phyloP scores from a whole-genome alignment of 1,140 invertebrate species.

The Pseudobourletiella spinata region DNA sequence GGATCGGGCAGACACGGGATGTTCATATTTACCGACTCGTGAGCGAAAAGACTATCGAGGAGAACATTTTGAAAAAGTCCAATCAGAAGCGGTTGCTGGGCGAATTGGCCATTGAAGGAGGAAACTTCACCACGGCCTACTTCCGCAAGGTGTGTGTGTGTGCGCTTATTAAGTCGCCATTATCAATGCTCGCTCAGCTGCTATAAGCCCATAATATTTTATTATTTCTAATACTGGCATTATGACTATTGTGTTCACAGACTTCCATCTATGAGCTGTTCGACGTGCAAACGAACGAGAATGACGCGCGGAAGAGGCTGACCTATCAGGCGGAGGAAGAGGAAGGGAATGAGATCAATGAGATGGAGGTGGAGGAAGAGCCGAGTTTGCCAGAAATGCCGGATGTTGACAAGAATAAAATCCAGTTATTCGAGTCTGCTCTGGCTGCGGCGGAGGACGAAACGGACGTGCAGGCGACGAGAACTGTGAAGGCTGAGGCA shows the following conservation, averaged over 20 bases:
- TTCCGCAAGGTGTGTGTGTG: slow-evolving; percentile 88
- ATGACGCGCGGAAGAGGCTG: slow-evolving; percentile 54
- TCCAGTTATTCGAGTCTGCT: slow-evolving; percentile 57
- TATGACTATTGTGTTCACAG: too few species aligned
- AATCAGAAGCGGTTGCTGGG: slow-evolving; percentile 94
- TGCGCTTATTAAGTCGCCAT: too few species aligned
- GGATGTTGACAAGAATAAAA: not conserved
- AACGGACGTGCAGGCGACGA: slow-evolving; percentile 81
- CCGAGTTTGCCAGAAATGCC: not conserved
- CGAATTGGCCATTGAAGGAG: slow-evolving; percentile 96
- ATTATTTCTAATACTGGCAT: too few species aligned
- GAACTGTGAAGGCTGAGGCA: slow-evolving; percentile 81
- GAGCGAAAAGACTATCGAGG: slow-evolving; percentile 94
- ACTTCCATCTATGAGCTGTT: slow-evolving; percentile 58
- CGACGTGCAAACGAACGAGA: slow-evolving; percentile 52
- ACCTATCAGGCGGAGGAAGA: slow-evolving; percentile 45
- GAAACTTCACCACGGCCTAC: slow-evolving; percentile 96
- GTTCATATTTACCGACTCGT: slow-evolving; percentile 97
- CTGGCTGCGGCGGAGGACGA: slow-evolving; percentile 90
- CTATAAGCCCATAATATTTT: too few species aligned
- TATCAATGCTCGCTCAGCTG: too few species aligned
- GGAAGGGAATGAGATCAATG: slow-evolving; percentile 39
- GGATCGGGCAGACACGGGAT: slow-evolving; percentile 98
- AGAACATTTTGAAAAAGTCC: slow-evolving; percentile 98
- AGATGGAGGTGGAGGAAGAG: not conserved